Conservation (phyloP, 1,140 invertebrate species). For the Drosophila funebris region DNA sequence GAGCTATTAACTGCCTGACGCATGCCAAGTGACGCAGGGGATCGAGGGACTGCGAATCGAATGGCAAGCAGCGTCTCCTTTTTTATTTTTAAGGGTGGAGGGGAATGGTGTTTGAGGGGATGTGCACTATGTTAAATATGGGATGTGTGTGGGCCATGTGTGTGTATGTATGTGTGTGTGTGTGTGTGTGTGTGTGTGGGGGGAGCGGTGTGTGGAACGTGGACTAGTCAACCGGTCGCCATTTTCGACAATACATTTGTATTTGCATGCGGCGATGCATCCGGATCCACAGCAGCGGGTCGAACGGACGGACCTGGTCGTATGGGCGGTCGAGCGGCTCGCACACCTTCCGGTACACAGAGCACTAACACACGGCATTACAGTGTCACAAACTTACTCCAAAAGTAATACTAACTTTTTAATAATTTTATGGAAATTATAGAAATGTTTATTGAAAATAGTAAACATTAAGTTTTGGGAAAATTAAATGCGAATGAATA, state of each 20-base stretch:
- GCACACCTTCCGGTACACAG: conserved; percentile 77
- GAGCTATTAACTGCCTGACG: conserved; percentile 80
- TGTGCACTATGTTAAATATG: background rate
- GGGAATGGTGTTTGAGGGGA: background rate
- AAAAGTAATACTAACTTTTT: background rate
- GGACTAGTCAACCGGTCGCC: conserved; percentile 63
- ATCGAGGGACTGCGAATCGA: background rate
- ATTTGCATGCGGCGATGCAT: conserved; percentile 76
- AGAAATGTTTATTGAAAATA: background rate
- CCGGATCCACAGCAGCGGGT: conserved; percentile 64
- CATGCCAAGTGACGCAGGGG: conserved; percentile 46
- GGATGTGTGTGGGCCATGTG: background rate
- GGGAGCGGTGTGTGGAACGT: background rate
- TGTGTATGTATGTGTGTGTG: background rate
- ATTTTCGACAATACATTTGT: conserved; percentile 81
- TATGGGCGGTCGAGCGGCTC: conserved; percentile 55
- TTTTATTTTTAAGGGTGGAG: too few species aligned
- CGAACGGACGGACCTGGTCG: conserved; percentile 47
- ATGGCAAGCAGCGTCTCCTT: background rate
- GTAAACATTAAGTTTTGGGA: too few species aligned
- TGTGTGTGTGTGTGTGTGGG: background rate
- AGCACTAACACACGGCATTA: conserved; percentile 29
- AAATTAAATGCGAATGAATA: too few species aligned
- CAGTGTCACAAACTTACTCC: conserved; percentile 17
- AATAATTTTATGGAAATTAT: too few species aligned